A percentile compares a stretch with the other conserved stretches of the same genome.
phyloP scores from a whole-genome alignment of 2,888 invertebrate genomes.

The Drosophila neotestacea region DNA sequence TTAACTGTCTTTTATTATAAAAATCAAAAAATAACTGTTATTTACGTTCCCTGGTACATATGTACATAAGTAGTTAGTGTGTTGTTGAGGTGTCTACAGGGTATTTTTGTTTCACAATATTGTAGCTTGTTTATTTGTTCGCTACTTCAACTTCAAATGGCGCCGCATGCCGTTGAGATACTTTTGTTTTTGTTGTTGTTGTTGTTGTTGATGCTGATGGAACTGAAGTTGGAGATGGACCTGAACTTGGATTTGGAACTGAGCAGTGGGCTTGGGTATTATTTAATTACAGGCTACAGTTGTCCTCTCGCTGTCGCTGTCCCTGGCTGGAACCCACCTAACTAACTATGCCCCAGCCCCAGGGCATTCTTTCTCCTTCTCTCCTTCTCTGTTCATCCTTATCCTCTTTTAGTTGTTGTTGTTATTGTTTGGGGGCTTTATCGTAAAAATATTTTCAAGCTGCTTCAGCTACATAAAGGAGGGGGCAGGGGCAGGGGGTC shows the following conservation, averaged over 20 bases:
- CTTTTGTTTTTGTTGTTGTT: constrained; percentile 56
- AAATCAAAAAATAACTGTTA: no score
- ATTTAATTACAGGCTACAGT: constrained; percentile 77
- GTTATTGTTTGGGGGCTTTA: constrained; percentile 18
- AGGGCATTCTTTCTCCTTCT: constrained; percentile 11
- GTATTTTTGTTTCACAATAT: neutral
- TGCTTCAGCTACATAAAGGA: constrained; percentile 13
- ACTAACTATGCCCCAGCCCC: constrained; percentile 27
- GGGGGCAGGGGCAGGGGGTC: neutral
- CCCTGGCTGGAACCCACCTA: constrained; percentile 7
- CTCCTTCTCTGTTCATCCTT: neutral
- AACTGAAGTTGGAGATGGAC: constrained; percentile 12
- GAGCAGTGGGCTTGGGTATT: constrained; percentile 51
- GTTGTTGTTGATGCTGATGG: constrained; percentile 39
- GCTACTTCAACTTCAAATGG: constrained; percentile 74
- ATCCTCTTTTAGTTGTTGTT: constrained; percentile 15
- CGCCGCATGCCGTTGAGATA: constrained; percentile 70
- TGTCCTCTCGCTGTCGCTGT: constrained; percentile 55
- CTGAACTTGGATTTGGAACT: constrained; percentile 2
- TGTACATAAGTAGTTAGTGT: no score
- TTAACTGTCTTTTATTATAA: no score
- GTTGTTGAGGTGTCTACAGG: neutral
- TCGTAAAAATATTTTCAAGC: constrained; percentile 69
- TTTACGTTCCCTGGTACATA: no score
- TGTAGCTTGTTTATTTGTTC: constrained; percentile 8